These are phyloP conservation scores for Bubo bubo DNA, from an alignment of 2,113 vertebrate species.

Conservation along the genomic window DNA sequence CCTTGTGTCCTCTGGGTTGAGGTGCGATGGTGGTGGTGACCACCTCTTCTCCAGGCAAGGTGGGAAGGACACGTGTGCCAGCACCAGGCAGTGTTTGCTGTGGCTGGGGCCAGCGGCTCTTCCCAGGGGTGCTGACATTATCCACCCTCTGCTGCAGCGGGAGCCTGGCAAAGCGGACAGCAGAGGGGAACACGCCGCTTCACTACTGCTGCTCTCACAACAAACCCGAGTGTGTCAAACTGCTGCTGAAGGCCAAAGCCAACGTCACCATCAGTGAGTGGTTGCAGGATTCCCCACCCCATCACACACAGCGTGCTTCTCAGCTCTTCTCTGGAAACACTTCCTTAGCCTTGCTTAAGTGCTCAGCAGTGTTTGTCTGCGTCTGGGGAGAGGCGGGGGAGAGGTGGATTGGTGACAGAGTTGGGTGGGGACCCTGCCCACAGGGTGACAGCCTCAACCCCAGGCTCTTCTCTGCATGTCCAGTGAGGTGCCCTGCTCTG, in stretches of 20 bases:
- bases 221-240: constrained; percentile 74
- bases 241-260: constrained; percentile 76
- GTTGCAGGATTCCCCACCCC: neutral
- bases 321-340: neutral
- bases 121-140: neutral
- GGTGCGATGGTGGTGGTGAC: neutral
- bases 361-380: neutral
- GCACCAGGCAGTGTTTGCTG: neutral
- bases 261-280: constrained; percentile 72
- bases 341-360: neutral
- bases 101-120: neutral
- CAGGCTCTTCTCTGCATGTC: neutral
- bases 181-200: constrained; percentile 66
- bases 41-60: neutral
- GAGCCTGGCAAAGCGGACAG: constrained; percentile 65
- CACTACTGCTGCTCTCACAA: constrained; percentile 78
- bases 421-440: neutral
- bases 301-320: neutral
- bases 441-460: neutral
- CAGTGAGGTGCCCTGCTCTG: neutral
- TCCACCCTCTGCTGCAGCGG: constrained; percentile 28
- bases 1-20: neutral
- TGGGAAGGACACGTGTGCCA: neutral
- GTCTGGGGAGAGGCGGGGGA: neutral
- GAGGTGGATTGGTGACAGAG: rapidly evolving